Base-by-base conservation (phyloP, 2,113 vertebrate species). In the Balaeniceps rex region DNA sequence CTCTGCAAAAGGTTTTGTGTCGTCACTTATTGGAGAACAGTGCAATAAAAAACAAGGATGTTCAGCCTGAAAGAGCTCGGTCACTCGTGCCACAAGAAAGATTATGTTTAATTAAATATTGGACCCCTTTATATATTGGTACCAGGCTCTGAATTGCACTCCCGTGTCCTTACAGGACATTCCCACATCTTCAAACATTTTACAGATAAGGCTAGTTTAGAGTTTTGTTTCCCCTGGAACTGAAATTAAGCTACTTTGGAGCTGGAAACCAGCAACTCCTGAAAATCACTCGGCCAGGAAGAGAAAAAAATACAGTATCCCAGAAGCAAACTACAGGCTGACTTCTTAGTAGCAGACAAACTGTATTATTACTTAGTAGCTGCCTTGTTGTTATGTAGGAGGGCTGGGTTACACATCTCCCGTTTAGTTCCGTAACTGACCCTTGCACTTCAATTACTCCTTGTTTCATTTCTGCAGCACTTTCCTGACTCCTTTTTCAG, bases 41-140 rank as follows among this genome's bases (percentile, higher is more conserved):
- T 24, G 40, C 57, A 88, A 55, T 40, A 90, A 91, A 72, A 91
- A 11, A 31, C n/a, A 57, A 69, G 49, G 74, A 31, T 47, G 42
- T 93, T 90, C 71, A 92, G 42, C 23, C 42, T 93, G 54, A 57
- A 93, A 83, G 31, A 93, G 63, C 60, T 93, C 66, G 49, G 66
- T 65, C 70, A 52, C 54, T 87, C 49, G 47, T 31, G 36, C 78
- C 46, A 80, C 66, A 57, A 76, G 68, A 60, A 86, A 95, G 63
- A 77, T 85, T 61, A 76, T 65, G 63, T 76, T 88, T 90, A 85
- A 93, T 96, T 94, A 96, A 72, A 88, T 86, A 88, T 19, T 83
- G 71, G 90, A 49, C 68, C 54, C 25, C 64, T 83, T 88, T 74
- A 63, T 51, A 33, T 57, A 47, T 49, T 86, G 76, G 24, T 42